These are phyloP conservation scores for Alethe castanea DNA, from an alignment of 2,113 vertebrate genomes.

Conservation along the genomic window DNA sequence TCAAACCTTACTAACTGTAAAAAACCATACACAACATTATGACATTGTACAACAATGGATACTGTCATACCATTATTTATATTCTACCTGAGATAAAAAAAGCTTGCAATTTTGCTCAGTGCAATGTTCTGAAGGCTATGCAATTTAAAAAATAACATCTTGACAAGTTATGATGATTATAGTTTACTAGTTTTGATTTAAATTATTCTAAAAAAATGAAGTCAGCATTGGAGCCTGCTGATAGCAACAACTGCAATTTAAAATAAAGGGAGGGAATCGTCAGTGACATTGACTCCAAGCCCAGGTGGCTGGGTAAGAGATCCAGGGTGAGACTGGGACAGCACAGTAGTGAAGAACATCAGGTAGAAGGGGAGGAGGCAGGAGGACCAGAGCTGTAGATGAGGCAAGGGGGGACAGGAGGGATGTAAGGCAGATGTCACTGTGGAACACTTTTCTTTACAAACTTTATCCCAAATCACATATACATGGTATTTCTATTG, in stretches of 20 bases:
- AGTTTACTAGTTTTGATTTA: neutral
- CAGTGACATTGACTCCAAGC: neutral
- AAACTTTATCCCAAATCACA: neutral
- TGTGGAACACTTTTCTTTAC: neutral
- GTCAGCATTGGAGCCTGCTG: neutral
- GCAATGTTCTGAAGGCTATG: constrained; percentile 50
- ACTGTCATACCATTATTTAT: neutral
- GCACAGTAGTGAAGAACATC: neutral
- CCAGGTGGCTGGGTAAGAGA: neutral
- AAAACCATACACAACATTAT: neutral
- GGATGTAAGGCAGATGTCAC: constrained; percentile 37
- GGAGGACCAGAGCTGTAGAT: neutral
- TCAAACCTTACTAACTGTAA: neutral
- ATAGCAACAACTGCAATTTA: neutral
- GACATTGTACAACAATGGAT: neutral
- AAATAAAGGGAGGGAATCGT: neutral
- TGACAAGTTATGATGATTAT: neutral
- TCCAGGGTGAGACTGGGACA: neutral
- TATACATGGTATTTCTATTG: neutral
- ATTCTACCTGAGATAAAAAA: neutral
- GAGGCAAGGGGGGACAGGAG: neutral
- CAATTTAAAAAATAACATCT: neutral
- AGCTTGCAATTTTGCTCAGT: constrained; percentile 63
- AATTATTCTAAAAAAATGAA: neutral
- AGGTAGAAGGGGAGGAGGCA: neutral